Evolutionary conservation across 37 sponge, comb jelly and placozoan genomes (phyloP).

Genomic region (Halichondria panicea): DNA sequence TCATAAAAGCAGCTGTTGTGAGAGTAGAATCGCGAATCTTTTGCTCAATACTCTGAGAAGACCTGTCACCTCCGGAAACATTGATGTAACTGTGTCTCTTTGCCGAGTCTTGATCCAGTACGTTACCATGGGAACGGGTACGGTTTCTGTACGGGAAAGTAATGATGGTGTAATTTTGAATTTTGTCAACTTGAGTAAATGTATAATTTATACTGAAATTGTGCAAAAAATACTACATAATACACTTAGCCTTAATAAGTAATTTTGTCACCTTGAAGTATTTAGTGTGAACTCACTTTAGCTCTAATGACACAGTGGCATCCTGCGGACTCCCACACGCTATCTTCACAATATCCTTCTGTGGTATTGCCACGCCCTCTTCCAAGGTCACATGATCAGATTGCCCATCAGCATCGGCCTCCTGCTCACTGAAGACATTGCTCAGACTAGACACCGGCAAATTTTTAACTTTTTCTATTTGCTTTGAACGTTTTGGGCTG

Average conservation of each 20-base stretch:
- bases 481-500: too few relatives aligned
- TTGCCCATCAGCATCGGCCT: not conserved
- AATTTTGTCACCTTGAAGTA: not conserved
- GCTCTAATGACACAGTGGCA: not conserved
- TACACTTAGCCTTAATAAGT: not conserved
- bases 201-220: not conserved
- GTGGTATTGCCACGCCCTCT: too few relatives aligned
- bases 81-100: slow-evolving; percentile 19
- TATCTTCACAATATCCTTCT: not conserved
- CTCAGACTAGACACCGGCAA: too few relatives aligned
- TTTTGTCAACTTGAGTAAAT: not conserved
- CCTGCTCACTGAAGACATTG: too few relatives aligned
- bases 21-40: too few relatives aligned
- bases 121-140: not conserved
- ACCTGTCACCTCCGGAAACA: too few relatives aligned
- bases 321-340: not conserved
- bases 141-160: slow-evolving; percentile 6
- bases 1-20: too few relatives aligned
- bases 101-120: slow-evolving; percentile 6
- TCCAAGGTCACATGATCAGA: not conserved
- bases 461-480: too few relatives aligned
- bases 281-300: too few relatives aligned
- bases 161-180: not conserved
- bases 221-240: not conserved
- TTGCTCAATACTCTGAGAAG: too few relatives aligned